Conservation (phyloP, 2,888 invertebrate genomes). For the Ophion costatus region DNA sequence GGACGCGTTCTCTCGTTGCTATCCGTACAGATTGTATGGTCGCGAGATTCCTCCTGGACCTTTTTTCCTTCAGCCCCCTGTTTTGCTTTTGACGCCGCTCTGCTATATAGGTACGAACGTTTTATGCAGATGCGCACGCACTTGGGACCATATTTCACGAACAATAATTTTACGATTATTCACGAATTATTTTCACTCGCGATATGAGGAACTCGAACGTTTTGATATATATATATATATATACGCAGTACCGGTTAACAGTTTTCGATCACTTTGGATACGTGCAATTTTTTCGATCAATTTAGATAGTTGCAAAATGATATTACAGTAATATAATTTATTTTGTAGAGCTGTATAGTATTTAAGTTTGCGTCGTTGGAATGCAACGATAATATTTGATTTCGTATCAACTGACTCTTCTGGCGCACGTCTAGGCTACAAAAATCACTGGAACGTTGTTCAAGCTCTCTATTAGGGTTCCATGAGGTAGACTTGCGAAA, state of each 20-base stretch:
- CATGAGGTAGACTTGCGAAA: no score
- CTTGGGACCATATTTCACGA: neutral
- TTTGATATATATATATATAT: neutral
- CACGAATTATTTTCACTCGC: slow-evolving; percentile 57
- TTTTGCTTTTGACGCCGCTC: slow-evolving; percentile 27
- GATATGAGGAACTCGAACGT: slow-evolving; percentile 20
- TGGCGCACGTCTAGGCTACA: no score
- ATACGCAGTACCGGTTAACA: neutral
- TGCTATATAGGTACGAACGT: slow-evolving; percentile 21
- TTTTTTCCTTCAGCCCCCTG: slow-evolving; percentile 21
- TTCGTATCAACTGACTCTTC: no score
- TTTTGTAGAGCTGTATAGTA: no score
- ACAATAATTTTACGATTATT: slow-evolving; percentile 49
- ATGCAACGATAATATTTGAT: no score
- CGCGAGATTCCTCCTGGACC: slow-evolving; percentile 55
- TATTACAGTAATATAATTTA: no score
- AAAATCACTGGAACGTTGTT: no score
- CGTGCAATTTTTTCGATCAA: no score
- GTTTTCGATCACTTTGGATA: no score
- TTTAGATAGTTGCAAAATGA: no score
- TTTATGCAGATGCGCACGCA: slow-evolving; percentile 2
- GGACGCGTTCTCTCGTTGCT: slow-evolving; percentile 61
- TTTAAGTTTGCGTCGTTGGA: no score
- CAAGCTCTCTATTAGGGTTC: no score
- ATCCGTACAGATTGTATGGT: slow-evolving; percentile 46